Evolutionary conservation across 2,113 vertebrate species (phyloP).

Genomic region (Paratilapia polleni): DNA sequence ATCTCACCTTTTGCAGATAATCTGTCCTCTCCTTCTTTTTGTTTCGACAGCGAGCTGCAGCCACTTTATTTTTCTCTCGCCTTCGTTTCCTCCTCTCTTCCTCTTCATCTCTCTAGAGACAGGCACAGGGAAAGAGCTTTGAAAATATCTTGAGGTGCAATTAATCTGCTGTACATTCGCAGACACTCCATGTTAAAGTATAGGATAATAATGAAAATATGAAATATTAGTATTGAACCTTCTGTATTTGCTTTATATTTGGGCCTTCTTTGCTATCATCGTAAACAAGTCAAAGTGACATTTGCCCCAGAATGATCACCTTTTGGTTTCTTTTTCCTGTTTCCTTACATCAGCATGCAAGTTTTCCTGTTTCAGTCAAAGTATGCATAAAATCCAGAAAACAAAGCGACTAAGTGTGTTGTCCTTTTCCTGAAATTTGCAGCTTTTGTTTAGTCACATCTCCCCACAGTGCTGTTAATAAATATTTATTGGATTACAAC

Average conservation of each 20-base stretch:
- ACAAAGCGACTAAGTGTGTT: no score
- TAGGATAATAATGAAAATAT: neutral
- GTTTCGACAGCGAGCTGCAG: constrained; percentile 95
- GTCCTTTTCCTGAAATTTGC: no score
- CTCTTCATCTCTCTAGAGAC: constrained; percentile 89
- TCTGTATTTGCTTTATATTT: neutral
- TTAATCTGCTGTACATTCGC: neutral
- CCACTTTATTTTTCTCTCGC: constrained; percentile 97
- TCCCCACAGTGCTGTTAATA: no score
- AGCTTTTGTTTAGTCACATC: no score
- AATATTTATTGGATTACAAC: no score
- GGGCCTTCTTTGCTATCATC: neutral
- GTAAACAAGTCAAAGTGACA: neutral
- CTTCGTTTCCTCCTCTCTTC: constrained; percentile 93
- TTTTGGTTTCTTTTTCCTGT: neutral
- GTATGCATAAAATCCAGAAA: neutral
- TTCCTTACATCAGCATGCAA: neutral
- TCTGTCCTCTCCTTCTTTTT: constrained; percentile 98
- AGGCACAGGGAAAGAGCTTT: neutral
- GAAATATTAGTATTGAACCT: neutral
- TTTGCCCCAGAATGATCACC: neutral
- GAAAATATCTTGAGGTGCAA: neutral
- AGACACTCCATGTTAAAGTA: neutral
- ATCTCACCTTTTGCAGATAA: constrained; percentile 91
- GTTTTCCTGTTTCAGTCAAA: neutral